Percentiles rank a stretch among this genome's conserved stretches.
These are phyloP conservation scores for Notothenia coriiceps DNA, from an alignment of 2,113 vertebrate genomes.

Conservation along the genomic window DNA sequence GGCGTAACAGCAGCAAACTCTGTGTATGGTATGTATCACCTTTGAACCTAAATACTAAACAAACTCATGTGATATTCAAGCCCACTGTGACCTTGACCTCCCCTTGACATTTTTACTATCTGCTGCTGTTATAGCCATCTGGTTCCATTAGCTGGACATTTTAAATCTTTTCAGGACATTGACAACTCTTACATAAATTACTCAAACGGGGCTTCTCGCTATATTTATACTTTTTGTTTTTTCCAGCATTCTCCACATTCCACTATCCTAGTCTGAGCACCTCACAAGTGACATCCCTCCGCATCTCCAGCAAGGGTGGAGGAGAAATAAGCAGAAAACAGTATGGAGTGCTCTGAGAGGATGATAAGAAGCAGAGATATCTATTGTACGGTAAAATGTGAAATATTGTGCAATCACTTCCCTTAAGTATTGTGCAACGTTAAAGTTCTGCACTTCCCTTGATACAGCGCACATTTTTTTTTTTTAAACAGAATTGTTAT, in stretches of 20 bases:
- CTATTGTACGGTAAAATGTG: neutral
- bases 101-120: conserved; percentile 9
- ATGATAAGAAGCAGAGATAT: conserved; percentile 34
- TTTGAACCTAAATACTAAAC: conserved; percentile 38
- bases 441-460: neutral
- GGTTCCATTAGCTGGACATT: conserved; percentile 10
- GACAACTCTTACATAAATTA: conserved; percentile 26
- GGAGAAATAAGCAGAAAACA: neutral
- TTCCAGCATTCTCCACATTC: conserved; percentile 53
- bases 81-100: conserved; percentile 33
- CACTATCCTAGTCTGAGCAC: neutral
- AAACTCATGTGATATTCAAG: conserved; percentile 35
- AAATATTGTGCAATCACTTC: conserved; percentile 1
- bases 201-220: neutral
- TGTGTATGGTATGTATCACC: conserved; percentile 28
- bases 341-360: neutral
- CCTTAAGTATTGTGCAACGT: neutral
- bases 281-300: conserved; percentile 5
- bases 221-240: conserved; percentile 18
- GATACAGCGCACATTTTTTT: too few relatives aligned
- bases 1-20: neutral
- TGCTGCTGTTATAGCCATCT: neutral
- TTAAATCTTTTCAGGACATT: conserved; percentile 13
- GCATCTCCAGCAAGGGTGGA: neutral
- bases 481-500: neutral